A percentile compares a stretch with the other conserved stretches of the same genome.
Evolutionary conservation across 2,888 invertebrate species (phyloP).

Genomic region (Harmothoe impar): DNA sequence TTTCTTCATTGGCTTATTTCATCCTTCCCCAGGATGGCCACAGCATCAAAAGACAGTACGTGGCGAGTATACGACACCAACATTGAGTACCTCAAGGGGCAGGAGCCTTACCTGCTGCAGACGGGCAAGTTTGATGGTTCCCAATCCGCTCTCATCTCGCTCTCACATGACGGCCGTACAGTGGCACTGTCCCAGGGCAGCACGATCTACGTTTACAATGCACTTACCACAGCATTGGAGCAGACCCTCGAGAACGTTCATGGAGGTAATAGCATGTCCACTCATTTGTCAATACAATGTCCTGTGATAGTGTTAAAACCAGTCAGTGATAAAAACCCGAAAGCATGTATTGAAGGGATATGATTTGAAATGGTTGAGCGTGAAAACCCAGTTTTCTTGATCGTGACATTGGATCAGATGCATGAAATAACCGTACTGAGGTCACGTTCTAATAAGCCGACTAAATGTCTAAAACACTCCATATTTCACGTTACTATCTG

Average conservation of each 20-base stretch:
- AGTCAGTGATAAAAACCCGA: no score
- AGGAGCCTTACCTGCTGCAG: conserved; percentile 89
- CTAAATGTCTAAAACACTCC: no score
- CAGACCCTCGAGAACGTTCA: conserved; percentile 88
- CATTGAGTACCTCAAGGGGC: conserved; percentile 91
- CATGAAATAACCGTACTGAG: no score
- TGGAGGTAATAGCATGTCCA: conserved; percentile 80
- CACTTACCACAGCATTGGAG: conserved; percentile 87
- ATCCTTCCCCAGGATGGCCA: conserved; percentile 87
- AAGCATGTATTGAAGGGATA: no score
- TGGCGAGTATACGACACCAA: conserved; percentile 94
- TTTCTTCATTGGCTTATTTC: conserved; percentile 14
- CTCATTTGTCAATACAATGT: no score
- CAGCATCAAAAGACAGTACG: conserved; percentile 93
- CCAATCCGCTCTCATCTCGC: conserved; percentile 86
- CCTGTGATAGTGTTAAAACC: no score
- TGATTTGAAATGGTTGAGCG: background rate
- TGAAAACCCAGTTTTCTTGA: no score
- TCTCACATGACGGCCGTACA: conserved; percentile 92
- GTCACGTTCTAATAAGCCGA: no score
- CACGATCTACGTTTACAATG: conserved; percentile 88
- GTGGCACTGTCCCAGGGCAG: conserved; percentile 88
- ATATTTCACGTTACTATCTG: no score
- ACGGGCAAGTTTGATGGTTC: conserved; percentile 85
- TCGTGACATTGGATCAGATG: no score